Percentiles rank a stretch among this genome's conserved stretches.
Evolutionary conservation across 2,113 vertebrate species (phyloP).

Genomic region (Ancistrus triradiatus): DNA sequence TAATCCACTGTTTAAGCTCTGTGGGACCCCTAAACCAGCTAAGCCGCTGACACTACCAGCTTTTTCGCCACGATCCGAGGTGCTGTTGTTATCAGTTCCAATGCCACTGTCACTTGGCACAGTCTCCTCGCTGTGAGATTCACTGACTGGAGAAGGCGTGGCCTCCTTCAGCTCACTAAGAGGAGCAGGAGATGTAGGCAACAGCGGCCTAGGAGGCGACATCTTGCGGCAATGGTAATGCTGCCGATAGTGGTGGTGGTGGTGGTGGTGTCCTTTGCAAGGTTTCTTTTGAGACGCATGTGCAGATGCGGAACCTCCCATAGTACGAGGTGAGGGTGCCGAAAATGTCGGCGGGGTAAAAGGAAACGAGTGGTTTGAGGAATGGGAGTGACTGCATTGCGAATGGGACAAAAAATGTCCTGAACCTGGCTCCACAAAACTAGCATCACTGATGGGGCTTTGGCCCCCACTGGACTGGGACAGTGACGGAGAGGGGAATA

Average conservation of each 20-base stretch:
- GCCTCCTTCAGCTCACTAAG: conserved; percentile 94
- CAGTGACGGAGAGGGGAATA: conserved; percentile 84
- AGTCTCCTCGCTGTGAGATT: conserved; percentile 97
- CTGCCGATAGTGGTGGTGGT: conserved; percentile 71
- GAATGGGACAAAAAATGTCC: conserved; percentile 80
- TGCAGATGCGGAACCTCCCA: conserved; percentile 45
- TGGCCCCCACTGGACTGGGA: conserved; percentile 92
- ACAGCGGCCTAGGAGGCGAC: conserved; percentile 69
- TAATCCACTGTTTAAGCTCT: conserved; percentile 60
- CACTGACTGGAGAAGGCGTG: conserved; percentile 93
- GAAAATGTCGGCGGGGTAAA: conserved; percentile 71
- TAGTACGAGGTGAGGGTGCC: conserved; percentile 64
- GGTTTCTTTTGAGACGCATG: conserved; percentile 67
- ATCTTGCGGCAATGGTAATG: conserved; percentile 72
- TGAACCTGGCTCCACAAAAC: conserved; percentile 90
- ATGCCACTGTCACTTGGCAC: conserved; percentile 97
- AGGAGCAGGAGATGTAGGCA: conserved; percentile 79
- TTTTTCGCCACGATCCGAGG: conserved; percentile 93
- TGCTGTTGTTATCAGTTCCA: conserved; percentile 97
- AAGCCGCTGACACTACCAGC: conserved; percentile 61
- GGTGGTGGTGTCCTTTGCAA: conserved; percentile 66
- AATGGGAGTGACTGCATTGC: conserved; percentile 67
- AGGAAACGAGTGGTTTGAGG: conserved; percentile 64
- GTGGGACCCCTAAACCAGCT: conserved; percentile 57
- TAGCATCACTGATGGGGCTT: conserved; percentile 90